These are phyloP conservation scores for Cnemophilus loriae DNA, from an alignment of 2,113 vertebrate genomes.

Conservation along the genomic window DNA sequence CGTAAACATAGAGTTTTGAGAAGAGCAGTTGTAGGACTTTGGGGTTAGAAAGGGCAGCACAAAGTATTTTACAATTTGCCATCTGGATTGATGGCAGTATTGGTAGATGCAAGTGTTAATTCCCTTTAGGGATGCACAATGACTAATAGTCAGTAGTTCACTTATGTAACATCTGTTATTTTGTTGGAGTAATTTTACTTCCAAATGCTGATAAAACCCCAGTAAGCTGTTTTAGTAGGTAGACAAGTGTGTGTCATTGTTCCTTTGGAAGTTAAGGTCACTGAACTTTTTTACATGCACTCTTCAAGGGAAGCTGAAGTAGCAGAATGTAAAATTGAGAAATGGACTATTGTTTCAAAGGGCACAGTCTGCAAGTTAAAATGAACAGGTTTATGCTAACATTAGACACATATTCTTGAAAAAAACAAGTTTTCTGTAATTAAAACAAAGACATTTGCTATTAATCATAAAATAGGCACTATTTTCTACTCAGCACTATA, in stretches of 20 bases:
- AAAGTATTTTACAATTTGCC: slow-evolving; percentile 48
- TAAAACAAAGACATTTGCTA: slow-evolving; percentile 75
- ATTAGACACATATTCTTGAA: slow-evolving; percentile 67
- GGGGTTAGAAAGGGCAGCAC: background rate
- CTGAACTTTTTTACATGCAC: slow-evolving; percentile 69
- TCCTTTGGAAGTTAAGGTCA: slow-evolving; percentile 74
- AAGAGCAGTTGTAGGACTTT: background rate
- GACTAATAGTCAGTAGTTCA: slow-evolving; percentile 80
- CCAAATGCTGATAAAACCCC: slow-evolving; percentile 70
- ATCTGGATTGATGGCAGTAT: slow-evolving; percentile 72
- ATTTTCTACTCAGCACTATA: background rate
- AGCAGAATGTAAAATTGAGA: slow-evolving; percentile 84
- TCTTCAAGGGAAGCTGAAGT: slow-evolving; percentile 83
- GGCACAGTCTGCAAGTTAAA: slow-evolving; percentile 70
- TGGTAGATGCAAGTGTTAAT: slow-evolving; percentile 37
- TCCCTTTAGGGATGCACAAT: slow-evolving; percentile 65
- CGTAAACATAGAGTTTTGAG: background rate
- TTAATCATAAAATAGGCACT: slow-evolving; percentile 70
- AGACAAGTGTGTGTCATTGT: slow-evolving; percentile 72
- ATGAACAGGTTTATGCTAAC: slow-evolving; percentile 53
- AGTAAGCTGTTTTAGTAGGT: slow-evolving; percentile 84
- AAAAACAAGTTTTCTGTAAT: slow-evolving; percentile 73
- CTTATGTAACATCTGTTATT: slow-evolving; percentile 72
- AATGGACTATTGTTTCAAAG: slow-evolving; percentile 73
- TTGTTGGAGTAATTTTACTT: slow-evolving; percentile 82